These are phyloP conservation scores for Arenaria interpres DNA, from an alignment of 2,113 vertebrate genomes.

Conservation along the genomic window DNA sequence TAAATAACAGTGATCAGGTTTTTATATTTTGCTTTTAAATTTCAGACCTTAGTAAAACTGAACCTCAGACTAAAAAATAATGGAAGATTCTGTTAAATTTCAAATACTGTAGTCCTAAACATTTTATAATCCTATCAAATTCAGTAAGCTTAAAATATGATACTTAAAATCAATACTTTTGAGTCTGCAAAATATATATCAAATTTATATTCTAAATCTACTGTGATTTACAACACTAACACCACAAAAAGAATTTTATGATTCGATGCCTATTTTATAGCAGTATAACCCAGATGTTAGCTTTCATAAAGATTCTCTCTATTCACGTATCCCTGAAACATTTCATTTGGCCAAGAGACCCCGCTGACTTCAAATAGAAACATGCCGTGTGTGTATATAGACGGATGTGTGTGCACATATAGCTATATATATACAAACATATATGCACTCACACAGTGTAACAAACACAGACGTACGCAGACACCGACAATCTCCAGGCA, in stretches of 20 bases:
- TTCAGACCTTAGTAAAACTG: slow-evolving; percentile 62
- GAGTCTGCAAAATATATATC: slow-evolving; percentile 74
- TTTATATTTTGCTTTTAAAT: slow-evolving; percentile 36
- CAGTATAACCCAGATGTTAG: slow-evolving; percentile 48
- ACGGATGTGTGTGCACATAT: slow-evolving; percentile 38
- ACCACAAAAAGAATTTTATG: slow-evolving; percentile 59
- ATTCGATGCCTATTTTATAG: slow-evolving; percentile 54
- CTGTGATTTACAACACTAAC: slow-evolving; percentile 67
- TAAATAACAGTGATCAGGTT: slow-evolving; percentile 60
- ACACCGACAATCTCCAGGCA: slow-evolving; percentile 13
- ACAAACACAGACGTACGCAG: not conserved
- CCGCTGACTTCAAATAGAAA: slow-evolving; percentile 10
- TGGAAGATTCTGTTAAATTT: slow-evolving; percentile 68
- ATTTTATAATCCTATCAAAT: slow-evolving; percentile 66
- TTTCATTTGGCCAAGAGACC: slow-evolving; percentile 53
- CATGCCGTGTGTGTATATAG: not conserved
- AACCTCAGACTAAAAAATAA: slow-evolving; percentile 68
- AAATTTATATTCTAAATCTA: slow-evolving; percentile 74
- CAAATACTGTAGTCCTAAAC: slow-evolving; percentile 65
- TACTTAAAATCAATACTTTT: slow-evolving; percentile 71
- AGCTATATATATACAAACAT: slow-evolving; percentile 48
- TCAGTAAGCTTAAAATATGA: slow-evolving; percentile 72
- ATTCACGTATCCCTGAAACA: slow-evolving; percentile 63
- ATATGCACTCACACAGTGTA: slow-evolving; percentile 47
- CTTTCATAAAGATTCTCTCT: slow-evolving; percentile 37